Base-by-base conservation (phyloP, 1,140 invertebrate genomes). In the Harpegnathos saltator region DNA sequence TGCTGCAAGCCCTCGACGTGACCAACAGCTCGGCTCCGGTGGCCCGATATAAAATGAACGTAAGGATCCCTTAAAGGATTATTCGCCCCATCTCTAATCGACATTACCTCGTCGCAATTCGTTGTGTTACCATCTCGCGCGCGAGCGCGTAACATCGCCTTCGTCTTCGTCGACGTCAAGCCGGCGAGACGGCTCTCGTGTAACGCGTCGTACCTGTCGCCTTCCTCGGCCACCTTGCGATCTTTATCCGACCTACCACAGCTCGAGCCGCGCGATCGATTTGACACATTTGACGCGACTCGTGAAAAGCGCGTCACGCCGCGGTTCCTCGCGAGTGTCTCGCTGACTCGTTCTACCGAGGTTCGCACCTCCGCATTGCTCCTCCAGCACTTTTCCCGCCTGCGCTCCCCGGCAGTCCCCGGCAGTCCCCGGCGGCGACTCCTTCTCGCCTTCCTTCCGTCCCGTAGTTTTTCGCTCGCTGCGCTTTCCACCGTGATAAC, bases 121-220 rank as follows among this genome's bases (percentile, higher is more conserved):
- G 85, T 88, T 88, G 86, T 88, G 81, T 88, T 61, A 77, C 54
- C 75, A 68, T 77, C 66, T 69, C 80, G 56, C 74, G 65, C 68
- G 38, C 11, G 48, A 54, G 33, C 52, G 33, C 65, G 54, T 48
- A 61, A 71, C 44, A 38, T 17, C 44, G 33, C 58, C 56, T 11
- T 48, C 73, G 62, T 33, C 33, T 1, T 33, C 29, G 5, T 33
- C 29, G 29, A 3, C 56, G 71, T 59, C 62, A 48, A 26, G 24
- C 59, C 61, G 33, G 44, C 59, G 69, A 85, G 58, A 56, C 26
- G 74, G 61, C 52, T 24, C 63, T 24, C 63, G 52, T 22, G 63
- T 82, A n/a, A n/a, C 69, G 62, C 26, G 14, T 19, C 50, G 1
- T 44, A 9, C n/a, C 24, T 19, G 11, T 38, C 72, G 19, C 24